Base-by-base conservation (phyloP, 2,888 invertebrate species). In the Pilophorus perplexus region DNA sequence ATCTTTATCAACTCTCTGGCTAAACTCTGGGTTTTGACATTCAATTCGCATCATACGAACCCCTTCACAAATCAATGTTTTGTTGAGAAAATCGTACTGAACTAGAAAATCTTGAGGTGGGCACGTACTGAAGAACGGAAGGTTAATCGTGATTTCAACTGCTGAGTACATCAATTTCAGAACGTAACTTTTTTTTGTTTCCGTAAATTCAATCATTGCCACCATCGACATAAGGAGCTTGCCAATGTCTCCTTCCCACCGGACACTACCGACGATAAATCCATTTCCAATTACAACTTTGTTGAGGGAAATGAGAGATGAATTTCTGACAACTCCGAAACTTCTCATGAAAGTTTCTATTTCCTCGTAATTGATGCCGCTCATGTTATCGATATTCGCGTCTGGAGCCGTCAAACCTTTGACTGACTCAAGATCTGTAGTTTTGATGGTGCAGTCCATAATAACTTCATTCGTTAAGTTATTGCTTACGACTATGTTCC, bases 171-270 rank as follows among this genome's bases (percentile, higher is more conserved):
- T 12, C 18, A 62, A 12, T 20, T 46, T 62, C 23, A 62, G 33
- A n/a, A 46, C 62, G 33, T 62, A 46, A 12, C 23, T 6, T 5
- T 18, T 22, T 28, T 8, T 62, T 6, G 46, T 62, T 44, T 46
- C 62, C 14, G 37, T 28, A 62, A 62, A 62, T 16, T 62, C 62
- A 14, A 28, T 48, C n/a, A 62, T 22, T 12, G 46, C 10, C 4
- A 62, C 10, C 18, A 46, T 10, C 18, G 27, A 27, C 2, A 22
- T 6, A 22, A 62, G 28, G 28, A 62, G 48, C 18, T 48, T 14
- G 18, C 62, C 62, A 25, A 46, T 6, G n/a, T 46, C n/a, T 16
- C 62, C 62, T 8, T 23, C 12, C 62, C 62, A 62, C 14, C n/a
- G n/a, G n/a, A n/a, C n/a, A n/a, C n/a, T n/a, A n/a, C n/a, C n/a